A percentile compares a stretch with the other conserved stretches of the same genome.
phyloP scores from a whole-genome alignment of 2,888 invertebrate genomes.

The Hyposoter didymator region DNA sequence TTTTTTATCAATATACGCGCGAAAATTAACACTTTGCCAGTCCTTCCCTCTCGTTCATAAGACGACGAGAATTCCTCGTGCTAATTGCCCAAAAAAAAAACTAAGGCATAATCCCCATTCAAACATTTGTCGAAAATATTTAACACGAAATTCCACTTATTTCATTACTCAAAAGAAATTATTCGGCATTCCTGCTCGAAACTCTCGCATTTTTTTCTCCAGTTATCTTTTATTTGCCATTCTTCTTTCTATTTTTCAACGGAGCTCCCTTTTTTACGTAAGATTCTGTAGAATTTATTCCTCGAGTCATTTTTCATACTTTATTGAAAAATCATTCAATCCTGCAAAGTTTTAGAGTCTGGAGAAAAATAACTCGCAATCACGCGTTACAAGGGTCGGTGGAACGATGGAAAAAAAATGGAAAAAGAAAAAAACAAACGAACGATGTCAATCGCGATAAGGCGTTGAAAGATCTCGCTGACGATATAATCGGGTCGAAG shows the following conservation, averaged over 20 bases:
- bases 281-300: not conserved
- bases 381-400: not conserved
- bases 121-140: not conserved
- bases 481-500: conserved; percentile 33
- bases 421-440: not conserved
- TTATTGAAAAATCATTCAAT: not conserved
- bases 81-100: conserved; percentile 26
- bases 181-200: not conserved
- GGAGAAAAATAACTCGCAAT: not conserved
- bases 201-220: not conserved
- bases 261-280: not conserved
- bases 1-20: conserved; percentile 41
- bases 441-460: conserved; percentile 28
- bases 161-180: not conserved
- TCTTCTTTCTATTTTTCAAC: not conserved
- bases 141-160: not conserved
- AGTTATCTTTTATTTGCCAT: not conserved
- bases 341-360: not conserved
- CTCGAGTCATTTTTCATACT: not conserved
- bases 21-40: conserved; percentile 49
- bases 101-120: not conserved
- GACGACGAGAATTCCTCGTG: not conserved
- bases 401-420: not conserved
- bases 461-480: conserved; percentile 23
- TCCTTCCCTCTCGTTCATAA: conserved; percentile 2